phyloP scores from a whole-genome alignment of 2,113 vertebrate genomes.

The Orycteropus afer region DNA sequence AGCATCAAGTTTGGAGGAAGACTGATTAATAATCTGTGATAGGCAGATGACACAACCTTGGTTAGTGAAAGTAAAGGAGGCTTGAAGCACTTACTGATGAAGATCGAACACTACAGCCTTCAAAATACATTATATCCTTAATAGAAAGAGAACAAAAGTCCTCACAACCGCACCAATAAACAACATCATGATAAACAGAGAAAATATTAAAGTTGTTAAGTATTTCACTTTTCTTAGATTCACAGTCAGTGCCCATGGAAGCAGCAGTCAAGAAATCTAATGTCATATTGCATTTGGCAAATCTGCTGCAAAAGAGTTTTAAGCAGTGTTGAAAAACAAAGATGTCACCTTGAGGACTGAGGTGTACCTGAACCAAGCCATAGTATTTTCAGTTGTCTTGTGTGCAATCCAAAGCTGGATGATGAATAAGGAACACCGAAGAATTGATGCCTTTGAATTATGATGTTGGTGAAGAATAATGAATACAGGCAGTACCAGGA shows the following conservation, averaged over 20 bases:
- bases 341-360: neutral
- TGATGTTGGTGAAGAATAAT: neutral
- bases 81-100: neutral
- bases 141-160: neutral
- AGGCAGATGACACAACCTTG: neutral
- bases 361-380: neutral
- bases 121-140: neutral
- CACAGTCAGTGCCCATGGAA: neutral
- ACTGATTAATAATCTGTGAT: neutral
- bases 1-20: neutral
- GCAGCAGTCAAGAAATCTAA: neutral
- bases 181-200: neutral
- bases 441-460: neutral
- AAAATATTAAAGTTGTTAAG: neutral
- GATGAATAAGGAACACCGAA: neutral
- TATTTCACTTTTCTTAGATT: neutral
- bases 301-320: neutral
- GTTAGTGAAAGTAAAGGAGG: neutral
- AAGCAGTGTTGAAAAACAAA: neutral
- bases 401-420: neutral
- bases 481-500: no score
- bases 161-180: neutral
- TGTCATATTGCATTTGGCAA: neutral
- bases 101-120: neutral
- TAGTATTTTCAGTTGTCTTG: neutral